These are phyloP conservation scores for Neocrepidodera transversa DNA, from an alignment of 2,888 invertebrate species.

Conservation along the genomic window DNA sequence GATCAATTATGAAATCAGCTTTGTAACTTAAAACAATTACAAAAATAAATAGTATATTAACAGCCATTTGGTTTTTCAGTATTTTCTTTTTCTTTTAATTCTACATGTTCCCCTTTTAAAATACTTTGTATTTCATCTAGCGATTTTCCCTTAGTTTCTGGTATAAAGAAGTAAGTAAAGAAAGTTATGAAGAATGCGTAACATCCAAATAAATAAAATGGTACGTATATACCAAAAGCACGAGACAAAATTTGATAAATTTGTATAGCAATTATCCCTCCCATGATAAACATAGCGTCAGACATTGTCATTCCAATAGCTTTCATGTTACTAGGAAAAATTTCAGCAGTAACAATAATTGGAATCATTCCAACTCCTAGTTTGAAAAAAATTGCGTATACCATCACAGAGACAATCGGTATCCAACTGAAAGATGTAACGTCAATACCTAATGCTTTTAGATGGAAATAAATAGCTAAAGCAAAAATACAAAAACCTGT, in stretches of 20 bases:
- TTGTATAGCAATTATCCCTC: constrained; percentile 52
- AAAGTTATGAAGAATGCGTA: constrained; percentile 51
- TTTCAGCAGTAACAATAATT: constrained; percentile 55
- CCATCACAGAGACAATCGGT: constrained; percentile 53
- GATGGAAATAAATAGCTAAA: constrained; percentile 54
- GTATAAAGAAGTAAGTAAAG: constrained; percentile 53
- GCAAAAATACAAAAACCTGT: constrained; percentile 52
- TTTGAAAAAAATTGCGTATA: constrained; percentile 55
- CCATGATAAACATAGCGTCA: constrained; percentile 54
- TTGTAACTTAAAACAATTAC: too few relatives aligned
- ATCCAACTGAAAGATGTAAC: constrained; percentile 53
- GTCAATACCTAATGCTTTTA: constrained; percentile 49
- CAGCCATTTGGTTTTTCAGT: not conserved
- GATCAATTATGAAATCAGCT: too few relatives aligned
- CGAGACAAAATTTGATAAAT: constrained; percentile 50
- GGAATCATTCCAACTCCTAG: constrained; percentile 56
- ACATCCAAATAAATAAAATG: constrained; percentile 54
- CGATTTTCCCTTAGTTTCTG: constrained; percentile 56
- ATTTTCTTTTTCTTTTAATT: constrained; percentile 6
- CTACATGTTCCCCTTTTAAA: constrained; percentile 46
- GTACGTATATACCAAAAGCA: constrained; percentile 51
- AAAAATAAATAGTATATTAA: too few relatives aligned
- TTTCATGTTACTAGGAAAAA: constrained; percentile 58
- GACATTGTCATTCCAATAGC: constrained; percentile 57
- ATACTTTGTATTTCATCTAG: constrained; percentile 56